phyloP scores from a whole-genome alignment of 2,113 vertebrate species.

The Hyaena hyaena region DNA sequence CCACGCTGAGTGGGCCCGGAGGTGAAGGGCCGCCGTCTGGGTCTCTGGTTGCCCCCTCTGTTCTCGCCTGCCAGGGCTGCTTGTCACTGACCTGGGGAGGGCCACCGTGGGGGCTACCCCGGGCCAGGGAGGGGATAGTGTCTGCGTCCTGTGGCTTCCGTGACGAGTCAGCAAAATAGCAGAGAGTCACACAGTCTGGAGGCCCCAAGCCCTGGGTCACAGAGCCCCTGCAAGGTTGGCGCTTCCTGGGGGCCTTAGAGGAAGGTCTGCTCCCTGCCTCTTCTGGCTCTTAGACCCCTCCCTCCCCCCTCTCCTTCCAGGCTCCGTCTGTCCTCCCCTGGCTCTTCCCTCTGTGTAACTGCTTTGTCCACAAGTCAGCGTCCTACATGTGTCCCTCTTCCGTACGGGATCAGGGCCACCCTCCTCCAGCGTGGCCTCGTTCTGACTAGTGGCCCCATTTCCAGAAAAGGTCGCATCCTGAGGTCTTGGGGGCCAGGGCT shows the following conservation, averaged over 20 bases:
- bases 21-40: fast-evolving
- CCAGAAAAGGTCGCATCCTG: background rate
- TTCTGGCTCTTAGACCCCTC: fast-evolving
- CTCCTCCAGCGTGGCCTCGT: fast-evolving
- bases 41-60: background rate
- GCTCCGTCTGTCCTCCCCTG: fast-evolving
- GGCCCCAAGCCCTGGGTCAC: fast-evolving
- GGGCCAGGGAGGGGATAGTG: background rate
- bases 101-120: fast-evolving
- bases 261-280: fast-evolving
- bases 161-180: fast-evolving
- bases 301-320: no score
- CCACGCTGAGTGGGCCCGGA: fast-evolving
- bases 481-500: fast-evolving
- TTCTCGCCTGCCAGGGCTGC: no score
- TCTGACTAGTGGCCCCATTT: background rate
- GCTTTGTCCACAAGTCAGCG: fast-evolving
- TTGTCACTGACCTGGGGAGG: no score
- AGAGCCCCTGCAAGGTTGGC: fast-evolving
- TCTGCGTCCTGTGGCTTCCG: fast-evolving
- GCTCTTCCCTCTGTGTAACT: fast-evolving
- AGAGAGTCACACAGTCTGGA: fast-evolving
- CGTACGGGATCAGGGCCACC: background rate
- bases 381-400: background rate
- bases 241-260: fast-evolving